A percentile compares a stretch with the other conserved stretches of the same genome.
These are phyloP conservation scores for Pomatostomus ruficeps DNA, from an alignment of 2,113 vertebrate genomes.

Conservation along the genomic window DNA sequence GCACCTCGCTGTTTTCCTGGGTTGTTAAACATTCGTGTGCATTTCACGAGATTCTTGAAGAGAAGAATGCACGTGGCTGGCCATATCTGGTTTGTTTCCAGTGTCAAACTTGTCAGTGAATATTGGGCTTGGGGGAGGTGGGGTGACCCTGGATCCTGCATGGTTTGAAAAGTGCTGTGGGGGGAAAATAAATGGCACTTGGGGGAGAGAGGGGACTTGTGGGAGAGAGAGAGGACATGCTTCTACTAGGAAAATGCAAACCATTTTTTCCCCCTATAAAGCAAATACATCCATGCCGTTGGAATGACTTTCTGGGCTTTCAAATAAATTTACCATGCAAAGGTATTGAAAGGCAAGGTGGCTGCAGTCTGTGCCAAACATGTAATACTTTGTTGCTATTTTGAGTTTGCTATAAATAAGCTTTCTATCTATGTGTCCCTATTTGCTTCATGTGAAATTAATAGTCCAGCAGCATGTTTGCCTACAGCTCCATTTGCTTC, in stretches of 20 bases:
- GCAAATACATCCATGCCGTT: neutral
- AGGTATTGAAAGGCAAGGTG: neutral
- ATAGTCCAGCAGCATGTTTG: neutral
- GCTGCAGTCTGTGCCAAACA: neutral
- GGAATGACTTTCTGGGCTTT: neutral
- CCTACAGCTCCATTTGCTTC: neutral
- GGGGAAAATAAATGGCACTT: neutral
- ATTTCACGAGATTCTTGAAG: neutral
- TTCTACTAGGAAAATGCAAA: neutral
- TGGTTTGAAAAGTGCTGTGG: neutral
- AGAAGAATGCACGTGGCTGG: neutral
- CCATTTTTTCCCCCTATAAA: neutral
- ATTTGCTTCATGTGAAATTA: neutral
- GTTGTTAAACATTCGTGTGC: neutral
- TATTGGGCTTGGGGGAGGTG: neutral
- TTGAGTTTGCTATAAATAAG: neutral
- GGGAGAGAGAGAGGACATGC: fast-evolving
- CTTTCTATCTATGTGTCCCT: neutral
- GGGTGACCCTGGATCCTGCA: neutral
- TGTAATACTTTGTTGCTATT: neutral
- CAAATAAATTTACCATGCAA: neutral
- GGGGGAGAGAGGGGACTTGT: no score
- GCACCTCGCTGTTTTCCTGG: neutral
- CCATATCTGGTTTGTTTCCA: neutral
- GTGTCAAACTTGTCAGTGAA: neutral